A percentile compares a stretch with the other conserved stretches of the same genome.
These are phyloP conservation scores for Atherix ibis DNA, from an alignment of 2,888 invertebrate species.

Conservation along the genomic window DNA sequence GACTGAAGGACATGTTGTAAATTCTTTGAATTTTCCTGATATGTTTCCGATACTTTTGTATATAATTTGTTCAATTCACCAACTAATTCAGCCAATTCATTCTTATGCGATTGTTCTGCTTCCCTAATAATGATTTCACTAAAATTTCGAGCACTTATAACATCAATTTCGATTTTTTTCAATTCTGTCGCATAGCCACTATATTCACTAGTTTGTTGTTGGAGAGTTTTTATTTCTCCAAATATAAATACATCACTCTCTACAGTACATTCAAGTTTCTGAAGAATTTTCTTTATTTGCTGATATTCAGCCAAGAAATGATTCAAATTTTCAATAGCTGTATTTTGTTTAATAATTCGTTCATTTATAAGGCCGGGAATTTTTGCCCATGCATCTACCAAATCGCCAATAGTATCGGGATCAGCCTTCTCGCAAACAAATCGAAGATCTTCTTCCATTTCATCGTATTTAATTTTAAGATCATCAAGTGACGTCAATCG, in stretches of 20 bases:
- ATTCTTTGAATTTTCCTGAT: conserved; percentile 21
- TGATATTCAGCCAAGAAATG: conserved; percentile 29
- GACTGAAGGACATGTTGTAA: conserved; percentile 21
- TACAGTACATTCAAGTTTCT: conserved; percentile 12
- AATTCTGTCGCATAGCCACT: conserved; percentile 23
- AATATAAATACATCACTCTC: conserved; percentile 13
- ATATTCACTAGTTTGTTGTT: conserved; percentile 10
- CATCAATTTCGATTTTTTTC: conserved; percentile 31
- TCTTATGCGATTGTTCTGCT: conserved; percentile 21
- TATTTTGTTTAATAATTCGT: conserved; percentile 29
- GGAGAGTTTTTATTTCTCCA: conserved; percentile 16
- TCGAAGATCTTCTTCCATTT: conserved; percentile 18
- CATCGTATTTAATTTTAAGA: conserved; percentile 20
- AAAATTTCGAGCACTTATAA: conserved; percentile 31
- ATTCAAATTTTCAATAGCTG: conserved; percentile 30
- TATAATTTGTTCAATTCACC: conserved; percentile 24
- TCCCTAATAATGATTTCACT: conserved; percentile 30
- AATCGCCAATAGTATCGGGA: conserved; percentile 16
- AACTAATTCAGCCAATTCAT: conserved; percentile 20
- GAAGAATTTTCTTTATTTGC: conserved; percentile 16
- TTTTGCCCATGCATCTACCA: conserved; percentile 24
- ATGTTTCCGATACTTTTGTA: conserved; percentile 21
- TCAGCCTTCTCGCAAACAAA: conserved; percentile 16
- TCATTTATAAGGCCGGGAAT: conserved; percentile 26
- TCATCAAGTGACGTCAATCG: conserved; percentile 23